phyloP scores from a whole-genome alignment of 2,888 invertebrate species.

The Phymatocera aterrima region DNA sequence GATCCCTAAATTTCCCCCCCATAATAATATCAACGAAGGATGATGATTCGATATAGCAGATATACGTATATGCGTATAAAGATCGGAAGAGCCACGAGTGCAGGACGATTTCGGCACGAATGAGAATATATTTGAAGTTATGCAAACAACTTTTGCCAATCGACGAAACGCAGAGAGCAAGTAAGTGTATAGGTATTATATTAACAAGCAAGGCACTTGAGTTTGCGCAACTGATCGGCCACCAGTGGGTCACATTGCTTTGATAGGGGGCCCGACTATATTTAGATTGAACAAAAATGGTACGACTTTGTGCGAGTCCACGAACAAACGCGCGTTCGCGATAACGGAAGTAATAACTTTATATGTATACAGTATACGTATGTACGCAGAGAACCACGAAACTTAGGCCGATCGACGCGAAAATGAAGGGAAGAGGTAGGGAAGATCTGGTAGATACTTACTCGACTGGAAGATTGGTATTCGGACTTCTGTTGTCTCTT shows the following conservation, averaged over 20 bases:
- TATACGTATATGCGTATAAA: background rate
- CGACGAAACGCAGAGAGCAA: background rate
- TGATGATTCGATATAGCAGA: background rate
- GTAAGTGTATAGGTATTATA: too few relatives aligned
- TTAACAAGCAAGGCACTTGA: conserved; percentile 30
- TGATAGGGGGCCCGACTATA: conserved; percentile 40
- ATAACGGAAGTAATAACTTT: too few relatives aligned
- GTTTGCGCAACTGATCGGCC: conserved; percentile 40
- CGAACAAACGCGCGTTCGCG: background rate
- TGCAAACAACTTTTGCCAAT: conserved; percentile 22
- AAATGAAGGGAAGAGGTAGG: background rate
- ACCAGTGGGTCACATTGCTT: conserved; percentile 40
- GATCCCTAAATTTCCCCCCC: too few relatives aligned
- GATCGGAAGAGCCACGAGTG: too few relatives aligned
- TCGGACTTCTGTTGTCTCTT: conserved; percentile 63
- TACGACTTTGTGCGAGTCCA: conserved; percentile 33
- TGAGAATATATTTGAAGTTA: background rate
- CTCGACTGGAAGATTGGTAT: conserved; percentile 60
- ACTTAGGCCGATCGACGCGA: conserved; percentile 1
- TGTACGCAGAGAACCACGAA: background rate
- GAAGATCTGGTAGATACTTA: conserved; percentile 55
- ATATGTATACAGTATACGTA: too few relatives aligned
- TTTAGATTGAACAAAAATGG: conserved; percentile 38
- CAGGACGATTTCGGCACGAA: background rate
- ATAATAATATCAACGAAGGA: too few relatives aligned